Conservation (phyloP, 2,797 vertebrate genomes). For the Poeciliopsis turneri region DNA sequence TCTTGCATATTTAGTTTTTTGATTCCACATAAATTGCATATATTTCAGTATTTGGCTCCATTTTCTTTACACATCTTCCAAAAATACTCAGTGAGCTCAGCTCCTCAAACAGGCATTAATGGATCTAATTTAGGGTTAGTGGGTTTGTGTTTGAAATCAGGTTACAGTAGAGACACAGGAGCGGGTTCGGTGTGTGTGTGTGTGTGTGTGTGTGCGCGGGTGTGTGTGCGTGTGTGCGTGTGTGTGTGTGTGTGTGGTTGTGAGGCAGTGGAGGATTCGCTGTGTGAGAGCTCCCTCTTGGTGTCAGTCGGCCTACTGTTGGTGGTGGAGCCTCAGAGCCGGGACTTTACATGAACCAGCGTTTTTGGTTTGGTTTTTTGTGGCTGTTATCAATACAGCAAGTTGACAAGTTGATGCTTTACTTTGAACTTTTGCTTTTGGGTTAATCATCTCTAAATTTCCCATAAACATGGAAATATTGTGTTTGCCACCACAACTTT, state of each 20-base stretch:
- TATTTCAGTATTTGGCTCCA: neutral
- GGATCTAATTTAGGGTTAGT: neutral
- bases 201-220: neutral
- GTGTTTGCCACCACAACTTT: conserved; percentile 1
- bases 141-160: neutral
- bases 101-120: neutral
- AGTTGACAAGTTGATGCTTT: neutral
- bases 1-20: neutral
- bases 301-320: conserved; percentile 74
- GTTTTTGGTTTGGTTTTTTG: no score
- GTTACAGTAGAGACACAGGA: neutral
- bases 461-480: neutral
- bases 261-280: conserved; percentile 61
- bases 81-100: neutral
- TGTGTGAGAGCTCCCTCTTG: conserved; percentile 85
- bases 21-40: neutral
- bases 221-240: neutral
- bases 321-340: conserved; percentile 29
- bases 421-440: neutral
- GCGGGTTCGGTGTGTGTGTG: neutral
- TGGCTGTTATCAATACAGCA: neutral
- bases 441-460: neutral
- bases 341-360: neutral
- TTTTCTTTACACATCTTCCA: neutral
- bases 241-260: conserved; percentile 13